Conservation (phyloP, 2,888 invertebrate genomes). For the Pristionchus fissidentatus region DNA sequence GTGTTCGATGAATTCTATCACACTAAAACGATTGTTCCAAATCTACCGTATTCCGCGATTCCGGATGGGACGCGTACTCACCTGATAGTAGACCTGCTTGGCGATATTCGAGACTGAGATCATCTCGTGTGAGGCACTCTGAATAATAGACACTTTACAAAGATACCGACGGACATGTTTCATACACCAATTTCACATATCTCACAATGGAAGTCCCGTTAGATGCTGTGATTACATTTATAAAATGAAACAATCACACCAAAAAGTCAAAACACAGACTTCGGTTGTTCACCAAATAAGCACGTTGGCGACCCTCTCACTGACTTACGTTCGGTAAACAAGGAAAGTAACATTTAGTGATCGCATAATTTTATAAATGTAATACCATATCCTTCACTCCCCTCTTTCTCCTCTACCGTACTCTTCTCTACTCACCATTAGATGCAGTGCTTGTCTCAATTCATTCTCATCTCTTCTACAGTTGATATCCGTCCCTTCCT, state of each 20-base stretch:
- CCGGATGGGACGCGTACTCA: background rate
- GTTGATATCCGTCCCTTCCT: conserved; percentile 64
- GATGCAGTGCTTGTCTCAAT: conserved; percentile 54
- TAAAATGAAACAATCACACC: too few relatives aligned
- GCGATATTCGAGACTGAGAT: conserved; percentile 13
- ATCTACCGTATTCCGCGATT: background rate
- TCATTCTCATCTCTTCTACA: conserved; percentile 62
- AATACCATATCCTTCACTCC: background rate
- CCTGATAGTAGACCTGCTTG: conserved; percentile 35
- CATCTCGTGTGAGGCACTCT: conserved; percentile 13
- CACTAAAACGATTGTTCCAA: background rate
- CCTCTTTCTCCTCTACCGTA: background rate
- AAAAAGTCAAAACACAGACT: background rate
- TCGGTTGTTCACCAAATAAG: background rate
- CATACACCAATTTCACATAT: background rate
- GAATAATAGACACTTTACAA: background rate
- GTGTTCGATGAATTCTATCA: background rate
- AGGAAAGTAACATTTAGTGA: too few relatives aligned
- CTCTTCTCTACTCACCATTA: conserved; percentile 49
- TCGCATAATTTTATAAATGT: too few relatives aligned
- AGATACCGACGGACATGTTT: background rate
- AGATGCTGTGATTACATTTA: conserved; percentile 47
- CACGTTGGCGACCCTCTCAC: background rate
- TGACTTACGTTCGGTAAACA: too few relatives aligned
- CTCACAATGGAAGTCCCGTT: conserved; percentile 52